Conservation (phyloP, 2,113 vertebrate species). For the Formicarius rufipectus region DNA sequence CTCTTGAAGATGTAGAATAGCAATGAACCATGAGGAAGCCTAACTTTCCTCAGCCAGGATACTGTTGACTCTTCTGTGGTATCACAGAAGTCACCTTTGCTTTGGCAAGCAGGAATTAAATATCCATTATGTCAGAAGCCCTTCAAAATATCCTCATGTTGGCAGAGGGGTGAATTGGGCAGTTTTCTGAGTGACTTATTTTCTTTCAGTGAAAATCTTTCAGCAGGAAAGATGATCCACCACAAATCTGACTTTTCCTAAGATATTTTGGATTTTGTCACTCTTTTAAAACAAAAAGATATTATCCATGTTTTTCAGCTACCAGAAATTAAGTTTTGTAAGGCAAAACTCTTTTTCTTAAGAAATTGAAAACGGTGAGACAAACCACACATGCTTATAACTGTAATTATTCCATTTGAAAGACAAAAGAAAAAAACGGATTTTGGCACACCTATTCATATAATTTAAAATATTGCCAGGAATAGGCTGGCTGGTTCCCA, state of each 20-base stretch:
- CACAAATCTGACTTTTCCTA: not conserved
- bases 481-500: not conserved
- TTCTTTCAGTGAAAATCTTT: not conserved
- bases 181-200: not conserved
- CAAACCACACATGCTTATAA: not conserved
- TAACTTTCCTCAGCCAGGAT: not conserved
- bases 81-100: not conserved
- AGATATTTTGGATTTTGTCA: not conserved
- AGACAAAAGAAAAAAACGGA: not conserved
- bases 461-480: not conserved
- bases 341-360: not conserved
- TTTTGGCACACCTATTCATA: not conserved
- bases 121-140: not conserved
- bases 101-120: not conserved
- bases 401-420: not conserved
- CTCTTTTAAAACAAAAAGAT: not conserved
- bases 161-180: not conserved
- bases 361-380: not conserved
- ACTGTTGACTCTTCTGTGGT: not conserved
- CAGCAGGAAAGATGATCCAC: not conserved
- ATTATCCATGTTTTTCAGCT: not conserved
- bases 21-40: not conserved
- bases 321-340: not conserved
- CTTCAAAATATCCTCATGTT: not conserved
- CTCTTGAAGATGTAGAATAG: not conserved